Conservation (phyloP, 2,113 vertebrate species). For the Ptilorrhoa leucosticta region DNA sequence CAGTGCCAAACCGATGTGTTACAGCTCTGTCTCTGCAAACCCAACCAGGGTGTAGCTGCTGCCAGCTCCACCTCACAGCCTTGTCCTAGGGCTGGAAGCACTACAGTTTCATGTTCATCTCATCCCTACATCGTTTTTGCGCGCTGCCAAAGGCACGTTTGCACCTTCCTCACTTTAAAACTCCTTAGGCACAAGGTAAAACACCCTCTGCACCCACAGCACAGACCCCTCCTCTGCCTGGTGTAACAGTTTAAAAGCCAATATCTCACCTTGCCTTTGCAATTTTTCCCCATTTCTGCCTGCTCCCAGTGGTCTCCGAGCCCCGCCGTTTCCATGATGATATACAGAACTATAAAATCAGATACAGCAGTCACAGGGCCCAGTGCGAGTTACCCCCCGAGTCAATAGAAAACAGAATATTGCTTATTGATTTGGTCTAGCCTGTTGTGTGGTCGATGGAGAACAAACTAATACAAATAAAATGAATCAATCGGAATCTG, state of each 20-base stretch:
- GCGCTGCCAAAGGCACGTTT: fast-evolving
- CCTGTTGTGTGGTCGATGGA: constrained; percentile 54
- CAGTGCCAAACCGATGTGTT: fast-evolving
- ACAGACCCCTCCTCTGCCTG: background rate
- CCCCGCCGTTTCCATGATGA: background rate
- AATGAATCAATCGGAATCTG: constrained; percentile 80
- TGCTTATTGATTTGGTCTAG: constrained; percentile 72
- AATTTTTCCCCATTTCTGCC: background rate
- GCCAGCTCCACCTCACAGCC: background rate
- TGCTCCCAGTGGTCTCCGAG: background rate
- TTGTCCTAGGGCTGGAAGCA: background rate
- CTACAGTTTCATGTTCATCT: fast-evolving
- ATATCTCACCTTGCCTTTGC: background rate
- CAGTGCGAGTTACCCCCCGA: constrained; percentile 14
- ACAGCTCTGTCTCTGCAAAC: background rate
- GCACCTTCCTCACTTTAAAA: background rate
- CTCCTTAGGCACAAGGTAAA: background rate
- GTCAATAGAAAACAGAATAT: constrained; percentile 71
- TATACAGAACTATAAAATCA: constrained; percentile 15
- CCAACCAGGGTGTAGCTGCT: background rate
- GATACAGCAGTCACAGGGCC: background rate
- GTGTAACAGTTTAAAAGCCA: background rate
- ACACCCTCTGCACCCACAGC: background rate
- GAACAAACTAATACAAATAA: constrained; percentile 75
- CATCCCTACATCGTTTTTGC: fast-evolving